Conservation (phyloP, 2,113 vertebrate species). For the Scartelaos histophorus region DNA sequence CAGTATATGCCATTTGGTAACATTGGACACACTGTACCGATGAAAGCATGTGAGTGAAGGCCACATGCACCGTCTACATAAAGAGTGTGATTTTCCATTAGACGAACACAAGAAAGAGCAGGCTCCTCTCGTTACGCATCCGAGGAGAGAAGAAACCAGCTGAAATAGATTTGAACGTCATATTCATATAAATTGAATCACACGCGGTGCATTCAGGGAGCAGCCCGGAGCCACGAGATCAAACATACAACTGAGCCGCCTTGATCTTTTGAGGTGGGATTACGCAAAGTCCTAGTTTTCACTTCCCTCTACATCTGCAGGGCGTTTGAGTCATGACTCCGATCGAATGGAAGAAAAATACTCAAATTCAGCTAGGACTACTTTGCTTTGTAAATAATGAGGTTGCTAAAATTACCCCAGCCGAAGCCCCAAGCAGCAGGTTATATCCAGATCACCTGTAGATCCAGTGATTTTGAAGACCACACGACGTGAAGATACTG, state of each 20-base stretch:
- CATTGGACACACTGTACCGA: no score
- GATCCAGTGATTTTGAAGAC: no score
- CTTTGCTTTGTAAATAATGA: background rate
- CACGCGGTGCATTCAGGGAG: background rate
- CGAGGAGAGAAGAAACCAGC: background rate
- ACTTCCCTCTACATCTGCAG: background rate
- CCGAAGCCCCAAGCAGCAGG: no score
- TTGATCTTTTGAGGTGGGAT: slow-evolving; percentile 13
- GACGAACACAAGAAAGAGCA: background rate
- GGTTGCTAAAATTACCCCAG: no score
- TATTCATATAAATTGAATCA: slow-evolving; percentile 15
- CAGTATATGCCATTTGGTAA: no score
- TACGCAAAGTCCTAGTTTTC: slow-evolving; percentile 12
- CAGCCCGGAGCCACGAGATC: slow-evolving; percentile 16
- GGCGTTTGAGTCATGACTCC: background rate
- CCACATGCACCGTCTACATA: background rate
- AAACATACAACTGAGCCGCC: slow-evolving; percentile 10
- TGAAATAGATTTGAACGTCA: slow-evolving; percentile 14
- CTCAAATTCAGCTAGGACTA: background rate
- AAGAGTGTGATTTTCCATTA: slow-evolving; percentile 5
- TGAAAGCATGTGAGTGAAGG: no score
- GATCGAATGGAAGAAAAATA: background rate
- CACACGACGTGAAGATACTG: no score
- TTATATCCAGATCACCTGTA: no score
- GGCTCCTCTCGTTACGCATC: slow-evolving; percentile 3